A percentile compares a stretch with the other conserved stretches of the same genome.
Conservation (phyloP, 2,797 vertebrate genomes). For the Rhadinocentrus ornatus region DNA sequence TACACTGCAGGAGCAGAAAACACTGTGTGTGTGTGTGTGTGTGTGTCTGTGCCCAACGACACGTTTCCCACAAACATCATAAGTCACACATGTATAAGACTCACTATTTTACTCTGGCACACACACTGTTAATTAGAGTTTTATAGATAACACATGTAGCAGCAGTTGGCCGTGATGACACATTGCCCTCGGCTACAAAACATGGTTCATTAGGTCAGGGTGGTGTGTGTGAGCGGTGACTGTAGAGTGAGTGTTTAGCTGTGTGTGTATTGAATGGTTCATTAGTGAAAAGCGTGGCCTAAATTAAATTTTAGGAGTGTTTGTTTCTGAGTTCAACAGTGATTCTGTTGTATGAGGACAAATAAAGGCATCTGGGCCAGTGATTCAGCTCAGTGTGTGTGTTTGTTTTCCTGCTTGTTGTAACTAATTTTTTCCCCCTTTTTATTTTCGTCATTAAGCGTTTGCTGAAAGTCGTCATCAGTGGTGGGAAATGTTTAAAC, state of each 20-base stretch:
- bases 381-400: slow-evolving; percentile 33
- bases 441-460: slow-evolving; percentile 5
- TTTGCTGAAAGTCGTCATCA: slow-evolving; percentile 15
- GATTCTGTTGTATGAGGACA: slow-evolving; percentile 5
- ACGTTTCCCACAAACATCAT: slow-evolving; percentile 44
- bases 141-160: slow-evolving; percentile 67
- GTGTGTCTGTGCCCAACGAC: slow-evolving; percentile 8
- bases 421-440: not conserved
- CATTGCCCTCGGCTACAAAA: slow-evolving; percentile 41
- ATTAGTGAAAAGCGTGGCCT: slow-evolving; percentile 15
- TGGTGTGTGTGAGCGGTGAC: slow-evolving; percentile 17
- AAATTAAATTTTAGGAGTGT: slow-evolving; percentile 36
- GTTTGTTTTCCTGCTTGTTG: slow-evolving; percentile 14
- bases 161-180: slow-evolving; percentile 59
- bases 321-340: slow-evolving; percentile 24
- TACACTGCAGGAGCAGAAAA: slow-evolving; percentile 13
- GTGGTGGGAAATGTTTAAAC: slow-evolving; percentile 17
- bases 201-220: slow-evolving; percentile 56
- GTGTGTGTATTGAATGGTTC: slow-evolving; percentile 5
- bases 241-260: not conserved
- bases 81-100: slow-evolving; percentile 29
- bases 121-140: slow-evolving; percentile 55
- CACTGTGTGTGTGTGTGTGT: slow-evolving; percentile 11
- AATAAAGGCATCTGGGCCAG: slow-evolving; percentile 49
- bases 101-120: slow-evolving; percentile 21